Conservation (phyloP, 2,888 invertebrate species). For the Watsonalla cultraria region DNA sequence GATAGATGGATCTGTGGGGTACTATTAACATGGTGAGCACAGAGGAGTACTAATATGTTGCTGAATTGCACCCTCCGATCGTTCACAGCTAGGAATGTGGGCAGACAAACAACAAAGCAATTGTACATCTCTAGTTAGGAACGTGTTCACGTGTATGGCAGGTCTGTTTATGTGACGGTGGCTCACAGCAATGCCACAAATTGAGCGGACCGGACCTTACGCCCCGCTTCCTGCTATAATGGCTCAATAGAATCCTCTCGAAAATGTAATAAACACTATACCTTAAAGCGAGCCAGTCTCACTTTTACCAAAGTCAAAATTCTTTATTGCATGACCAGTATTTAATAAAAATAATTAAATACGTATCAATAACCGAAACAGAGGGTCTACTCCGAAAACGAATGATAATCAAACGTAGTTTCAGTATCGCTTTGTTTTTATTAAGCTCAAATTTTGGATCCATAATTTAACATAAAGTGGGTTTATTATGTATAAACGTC, state of each 20-base stretch:
- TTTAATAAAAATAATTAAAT: too few relatives aligned
- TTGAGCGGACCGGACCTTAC: conserved; percentile 31
- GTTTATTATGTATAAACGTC: too few relatives aligned
- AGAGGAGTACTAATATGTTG: conserved; percentile 20
- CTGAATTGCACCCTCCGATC: conserved; percentile 17
- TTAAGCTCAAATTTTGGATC: too few relatives aligned
- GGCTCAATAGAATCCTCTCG: conserved; percentile 22
- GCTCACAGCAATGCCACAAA: conserved; percentile 30
- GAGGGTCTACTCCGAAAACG: too few relatives aligned
- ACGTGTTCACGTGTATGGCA: conserved; percentile 8
- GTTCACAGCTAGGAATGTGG: conserved; percentile 27
- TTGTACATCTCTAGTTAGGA: conserved; percentile 20
- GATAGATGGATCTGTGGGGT: background rate
- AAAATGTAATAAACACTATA: conserved; percentile 19
- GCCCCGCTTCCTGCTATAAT: conserved; percentile 26
- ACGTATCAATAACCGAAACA: too few relatives aligned
- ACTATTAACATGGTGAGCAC: conserved; percentile 10
- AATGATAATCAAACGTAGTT: too few relatives aligned
- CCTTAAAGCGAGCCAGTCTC: conserved; percentile 1
- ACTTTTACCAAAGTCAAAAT: background rate
- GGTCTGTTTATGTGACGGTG: conserved; percentile 28
- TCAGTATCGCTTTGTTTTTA: too few relatives aligned
- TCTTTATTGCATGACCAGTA: background rate
- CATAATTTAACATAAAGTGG: too few relatives aligned
- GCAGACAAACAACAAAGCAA: conserved; percentile 24